These are phyloP conservation scores for Spodoptera exigua DNA, from an alignment of 2,888 invertebrate species.

Conservation along the genomic window DNA sequence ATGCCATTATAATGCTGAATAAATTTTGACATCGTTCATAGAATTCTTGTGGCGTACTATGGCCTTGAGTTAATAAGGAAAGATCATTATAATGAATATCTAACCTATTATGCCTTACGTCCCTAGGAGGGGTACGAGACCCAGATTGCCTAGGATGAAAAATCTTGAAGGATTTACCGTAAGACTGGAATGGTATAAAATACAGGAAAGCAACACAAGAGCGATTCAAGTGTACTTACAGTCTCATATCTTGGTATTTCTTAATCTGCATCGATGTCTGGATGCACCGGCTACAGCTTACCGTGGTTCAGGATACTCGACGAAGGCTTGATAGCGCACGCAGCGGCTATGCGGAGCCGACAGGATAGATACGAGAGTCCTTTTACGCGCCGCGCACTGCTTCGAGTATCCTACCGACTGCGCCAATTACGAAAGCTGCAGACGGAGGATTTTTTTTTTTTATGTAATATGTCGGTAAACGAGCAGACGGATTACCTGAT, in stretches of 20 bases:
- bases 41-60: too few species aligned
- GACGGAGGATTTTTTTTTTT: too few species aligned
- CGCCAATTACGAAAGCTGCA: too few species aligned
- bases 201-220: conserved; percentile 10
- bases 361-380: conserved; percentile 10
- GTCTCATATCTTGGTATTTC: conserved; percentile 8
- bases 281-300: too few species aligned
- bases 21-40: too few species aligned
- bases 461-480: too few species aligned
- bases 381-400: conserved; percentile 9
- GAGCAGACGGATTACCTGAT: too few species aligned
- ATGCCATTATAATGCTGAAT: too few species aligned
- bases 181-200: conserved; percentile 3
- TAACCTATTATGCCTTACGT: conserved; percentile 1
- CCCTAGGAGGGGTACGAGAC: conserved; percentile 1
- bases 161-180: conserved; percentile 4
- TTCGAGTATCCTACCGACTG: too few species aligned
- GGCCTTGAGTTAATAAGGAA: too few species aligned
- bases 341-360: conserved; percentile 14
- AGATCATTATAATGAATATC: too few species aligned
- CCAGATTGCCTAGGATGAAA: conserved; percentile 4
- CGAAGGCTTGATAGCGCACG: conserved; percentile 9
- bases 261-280: conserved; percentile 6
- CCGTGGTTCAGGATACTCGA: too few species aligned
- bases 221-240: conserved; percentile 9